These are phyloP conservation scores for Misgurnus anguillicaudatus DNA, from an alignment of 2,113 vertebrate species.

Conservation along the genomic window DNA sequence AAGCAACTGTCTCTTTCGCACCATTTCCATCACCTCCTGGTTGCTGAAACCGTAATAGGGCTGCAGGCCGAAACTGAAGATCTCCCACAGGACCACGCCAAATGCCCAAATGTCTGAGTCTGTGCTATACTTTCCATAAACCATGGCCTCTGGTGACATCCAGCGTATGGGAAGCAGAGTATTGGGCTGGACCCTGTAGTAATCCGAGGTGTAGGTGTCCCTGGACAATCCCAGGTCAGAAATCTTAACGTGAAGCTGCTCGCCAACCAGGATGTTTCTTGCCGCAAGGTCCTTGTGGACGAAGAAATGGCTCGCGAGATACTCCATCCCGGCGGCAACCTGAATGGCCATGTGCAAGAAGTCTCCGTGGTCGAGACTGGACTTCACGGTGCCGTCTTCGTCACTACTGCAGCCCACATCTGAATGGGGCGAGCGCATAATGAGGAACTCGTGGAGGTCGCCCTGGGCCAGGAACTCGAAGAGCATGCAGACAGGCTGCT, in stretches of 20 bases:
- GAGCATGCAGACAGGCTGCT: slow-evolving; percentile 93
- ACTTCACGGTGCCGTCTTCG: slow-evolving; percentile 94
- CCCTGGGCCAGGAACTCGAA: slow-evolving; percentile 94
- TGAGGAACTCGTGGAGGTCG: slow-evolving; percentile 97
- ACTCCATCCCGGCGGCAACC: slow-evolving; percentile 96
- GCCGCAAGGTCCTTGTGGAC: slow-evolving; percentile 96
- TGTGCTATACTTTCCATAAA: slow-evolving; percentile 94
- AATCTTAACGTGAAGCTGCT: slow-evolving; percentile 95
- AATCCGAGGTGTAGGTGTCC: slow-evolving; percentile 94
- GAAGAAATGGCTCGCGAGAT: slow-evolving; percentile 90
- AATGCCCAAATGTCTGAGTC: slow-evolving; percentile 98
- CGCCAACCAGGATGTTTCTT: slow-evolving; percentile 93
- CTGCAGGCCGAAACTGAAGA: slow-evolving; percentile 97
- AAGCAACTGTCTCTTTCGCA: slow-evolving; percentile 91
- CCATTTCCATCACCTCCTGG: slow-evolving; percentile 98
- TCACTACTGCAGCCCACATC: slow-evolving; percentile 97
- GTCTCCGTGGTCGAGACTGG: slow-evolving; percentile 93
- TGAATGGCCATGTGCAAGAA: slow-evolving; percentile 93
- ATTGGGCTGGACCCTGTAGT: slow-evolving; percentile 90
- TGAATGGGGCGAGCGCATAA: slow-evolving; percentile 95
- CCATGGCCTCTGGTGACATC: slow-evolving; percentile 94
- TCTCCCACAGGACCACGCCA: slow-evolving; percentile 95
- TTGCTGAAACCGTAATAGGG: slow-evolving; percentile 97
- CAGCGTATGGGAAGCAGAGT: slow-evolving; percentile 93
- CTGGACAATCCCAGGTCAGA: slow-evolving; percentile 95